Conservation (phyloP, 1,140 invertebrate genomes). For the Reticulitermes speratus region DNA sequence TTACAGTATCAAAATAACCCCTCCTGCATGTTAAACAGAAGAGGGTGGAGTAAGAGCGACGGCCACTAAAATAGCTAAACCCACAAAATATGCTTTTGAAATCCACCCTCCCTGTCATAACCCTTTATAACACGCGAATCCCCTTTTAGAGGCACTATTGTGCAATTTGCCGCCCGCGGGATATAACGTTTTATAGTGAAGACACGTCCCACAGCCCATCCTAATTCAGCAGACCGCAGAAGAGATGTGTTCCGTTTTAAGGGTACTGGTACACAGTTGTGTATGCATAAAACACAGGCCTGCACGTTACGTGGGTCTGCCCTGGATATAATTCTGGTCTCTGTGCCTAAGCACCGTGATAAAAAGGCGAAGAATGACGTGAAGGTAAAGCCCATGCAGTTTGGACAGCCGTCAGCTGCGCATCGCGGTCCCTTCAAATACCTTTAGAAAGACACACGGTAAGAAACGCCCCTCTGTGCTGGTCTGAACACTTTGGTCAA, state of each 20-base stretch:
- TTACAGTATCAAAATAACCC: not conserved
- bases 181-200: constrained; percentile 4
- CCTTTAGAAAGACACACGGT: no score
- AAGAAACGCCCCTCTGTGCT: no score
- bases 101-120: not conserved
- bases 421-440: no score
- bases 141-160: not conserved
- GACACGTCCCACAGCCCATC: not conserved
- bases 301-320: no score
- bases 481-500: no score
- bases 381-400: no score
- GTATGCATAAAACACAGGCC: not conserved
- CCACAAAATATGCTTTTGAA: constrained; percentile 13
- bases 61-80: not conserved
- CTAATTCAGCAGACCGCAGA: not conserved
- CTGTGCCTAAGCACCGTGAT: no score
- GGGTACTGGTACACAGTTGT: not conserved
- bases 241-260: not conserved
- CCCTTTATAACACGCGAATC: not conserved
- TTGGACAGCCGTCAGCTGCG: no score
- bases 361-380: no score
- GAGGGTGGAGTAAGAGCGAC: not conserved
- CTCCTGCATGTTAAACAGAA: not conserved
- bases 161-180: not conserved
- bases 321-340: no score